Evolutionary conservation across 2,797 vertebrate species (phyloP).

Genomic region (Hybognathus amarus): DNA sequence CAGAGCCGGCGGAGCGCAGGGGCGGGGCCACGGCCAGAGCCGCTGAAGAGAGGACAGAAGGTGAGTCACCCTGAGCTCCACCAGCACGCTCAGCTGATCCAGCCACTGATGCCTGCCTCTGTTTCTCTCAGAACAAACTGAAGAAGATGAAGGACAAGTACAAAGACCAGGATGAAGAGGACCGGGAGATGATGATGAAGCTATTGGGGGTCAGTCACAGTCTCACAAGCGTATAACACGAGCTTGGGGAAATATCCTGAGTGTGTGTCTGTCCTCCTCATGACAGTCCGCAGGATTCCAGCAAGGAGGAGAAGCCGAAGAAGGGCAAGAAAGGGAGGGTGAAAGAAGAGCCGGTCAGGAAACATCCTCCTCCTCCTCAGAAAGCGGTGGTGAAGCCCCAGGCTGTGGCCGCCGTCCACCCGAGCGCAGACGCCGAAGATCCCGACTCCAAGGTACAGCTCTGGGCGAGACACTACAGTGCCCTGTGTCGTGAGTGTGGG

Average conservation of each 20-base stretch:
- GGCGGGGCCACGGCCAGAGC: conserved; percentile 63
- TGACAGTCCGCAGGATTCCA: conserved; percentile 87
- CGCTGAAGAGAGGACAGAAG: conserved; percentile 92
- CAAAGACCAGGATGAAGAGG: conserved; percentile 98
- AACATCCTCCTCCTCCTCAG: conserved; percentile 61
- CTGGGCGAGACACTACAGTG: too few relatives aligned
- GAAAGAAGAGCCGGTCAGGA: conserved; percentile 82
- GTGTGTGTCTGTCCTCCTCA: neutral
- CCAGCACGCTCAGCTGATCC: neutral
- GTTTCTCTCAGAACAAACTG: conserved; percentile 84
- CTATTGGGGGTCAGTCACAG: conserved; percentile 86
- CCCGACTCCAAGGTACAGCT: conserved; percentile 10
- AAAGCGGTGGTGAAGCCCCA: conserved; percentile 79
- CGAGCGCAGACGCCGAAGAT: conserved; percentile 67
- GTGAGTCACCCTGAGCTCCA: conserved; percentile 64
- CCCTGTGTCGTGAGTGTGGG: too few relatives aligned
- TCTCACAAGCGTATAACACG: too few relatives aligned
- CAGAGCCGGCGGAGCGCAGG: conserved; percentile 65
- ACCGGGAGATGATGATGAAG: conserved; percentile 96
- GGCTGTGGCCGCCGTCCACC: conserved; percentile 56
- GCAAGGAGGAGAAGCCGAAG: conserved; percentile 88
- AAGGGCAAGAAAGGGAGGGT: conserved; percentile 90
- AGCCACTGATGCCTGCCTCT: neutral
- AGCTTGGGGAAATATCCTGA: neutral
- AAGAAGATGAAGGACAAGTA: conserved; percentile 99